Percentiles rank a stretch among this genome's conserved stretches.
These are phyloP conservation scores for Hydropotes inermis DNA, from an alignment of 2,113 vertebrate species.

Conservation along the genomic window DNA sequence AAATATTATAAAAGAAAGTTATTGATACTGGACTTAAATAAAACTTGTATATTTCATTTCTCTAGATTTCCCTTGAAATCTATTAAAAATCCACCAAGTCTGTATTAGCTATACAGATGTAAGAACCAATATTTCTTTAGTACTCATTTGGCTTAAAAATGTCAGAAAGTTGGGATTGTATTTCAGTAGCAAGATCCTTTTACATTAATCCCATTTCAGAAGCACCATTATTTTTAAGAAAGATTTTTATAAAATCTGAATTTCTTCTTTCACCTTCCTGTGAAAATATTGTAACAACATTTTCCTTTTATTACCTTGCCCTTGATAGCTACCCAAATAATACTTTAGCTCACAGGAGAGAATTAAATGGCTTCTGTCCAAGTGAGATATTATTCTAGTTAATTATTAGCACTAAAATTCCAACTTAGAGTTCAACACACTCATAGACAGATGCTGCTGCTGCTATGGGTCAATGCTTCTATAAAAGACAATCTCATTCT, in stretches of 20 bases:
- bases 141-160: neutral
- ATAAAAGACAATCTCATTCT: constrained; percentile 23
- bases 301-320: neutral
- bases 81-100: neutral
- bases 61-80: neutral
- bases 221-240: constrained; percentile 24
- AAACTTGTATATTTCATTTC: constrained; percentile 2
- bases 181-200: neutral
- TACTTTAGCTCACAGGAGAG: constrained; percentile 13
- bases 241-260: constrained; percentile 19
- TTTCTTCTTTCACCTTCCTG: constrained; percentile 11
- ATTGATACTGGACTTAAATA: constrained; percentile 26
- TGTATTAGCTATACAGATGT: neutral
- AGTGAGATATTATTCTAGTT: constrained; percentile 60
- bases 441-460: constrained; percentile 42
- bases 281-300: neutral
- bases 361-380: constrained; percentile 51
- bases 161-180: neutral
- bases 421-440: constrained; percentile 39
- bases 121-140: neutral
- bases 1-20: neutral
- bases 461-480: constrained; percentile 5
- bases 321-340: constrained; percentile 30
- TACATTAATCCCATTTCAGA: neutral
- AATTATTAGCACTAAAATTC: constrained; percentile 62